Evolutionary conservation across 2,113 vertebrate species (phyloP).

Genomic region (Atlantisia rogersi): DNA sequence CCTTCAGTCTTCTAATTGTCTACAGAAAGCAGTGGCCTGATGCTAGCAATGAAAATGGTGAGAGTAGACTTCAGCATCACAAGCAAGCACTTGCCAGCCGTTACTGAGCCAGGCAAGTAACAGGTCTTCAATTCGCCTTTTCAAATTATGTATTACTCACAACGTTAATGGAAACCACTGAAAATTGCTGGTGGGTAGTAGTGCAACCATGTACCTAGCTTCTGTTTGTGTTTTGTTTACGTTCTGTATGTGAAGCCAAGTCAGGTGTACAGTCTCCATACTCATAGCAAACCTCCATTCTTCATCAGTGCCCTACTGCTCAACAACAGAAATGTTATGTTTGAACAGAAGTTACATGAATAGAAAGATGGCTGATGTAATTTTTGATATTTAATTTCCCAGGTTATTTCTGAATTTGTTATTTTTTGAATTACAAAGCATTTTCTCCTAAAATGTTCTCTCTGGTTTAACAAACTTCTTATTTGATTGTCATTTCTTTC

Average conservation of each 20-base stretch:
- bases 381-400: neutral
- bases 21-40: neutral
- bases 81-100: rapidly evolving
- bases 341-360: neutral
- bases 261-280: neutral
- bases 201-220: neutral
- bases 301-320: neutral
- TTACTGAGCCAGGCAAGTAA: neutral
- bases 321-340: neutral
- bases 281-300: neutral
- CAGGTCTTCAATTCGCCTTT: neutral
- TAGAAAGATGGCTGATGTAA: neutral
- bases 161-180: neutral
- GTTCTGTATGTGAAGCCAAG: neutral
- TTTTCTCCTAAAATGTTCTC: neutral
- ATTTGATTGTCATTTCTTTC: neutral
- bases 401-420: neutral
- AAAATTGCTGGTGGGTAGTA: neutral
- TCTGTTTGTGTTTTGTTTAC: neutral
- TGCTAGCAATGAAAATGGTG: neutral
- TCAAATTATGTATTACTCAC: neutral
- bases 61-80: neutral
- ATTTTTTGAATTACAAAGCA: neutral
- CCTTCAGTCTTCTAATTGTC: neutral
- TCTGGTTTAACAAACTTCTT: neutral